Conservation (phyloP, 1,140 invertebrate species). For the Drosophila seguyi region DNA sequence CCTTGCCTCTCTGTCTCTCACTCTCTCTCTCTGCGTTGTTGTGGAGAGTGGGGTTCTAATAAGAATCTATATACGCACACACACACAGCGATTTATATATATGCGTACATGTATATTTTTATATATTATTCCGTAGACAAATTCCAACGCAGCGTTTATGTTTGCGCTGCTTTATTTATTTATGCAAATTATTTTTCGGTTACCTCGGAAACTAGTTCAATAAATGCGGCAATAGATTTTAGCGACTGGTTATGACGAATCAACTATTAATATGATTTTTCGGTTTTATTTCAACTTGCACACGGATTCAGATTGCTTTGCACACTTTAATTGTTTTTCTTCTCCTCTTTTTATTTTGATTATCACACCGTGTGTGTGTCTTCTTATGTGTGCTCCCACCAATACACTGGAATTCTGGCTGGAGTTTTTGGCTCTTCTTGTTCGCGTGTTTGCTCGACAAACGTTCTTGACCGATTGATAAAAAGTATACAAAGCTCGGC, state of each 20-base stretch:
- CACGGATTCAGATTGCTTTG: slow-evolving; percentile 38
- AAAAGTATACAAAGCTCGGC: slow-evolving; percentile 72
- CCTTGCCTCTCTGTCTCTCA: slow-evolving; percentile 3
- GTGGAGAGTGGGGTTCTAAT: slow-evolving; percentile 45
- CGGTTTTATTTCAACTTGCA: slow-evolving; percentile 21
- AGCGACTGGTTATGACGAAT: slow-evolving; percentile 39
- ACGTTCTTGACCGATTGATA: slow-evolving; percentile 83
- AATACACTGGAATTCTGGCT: slow-evolving; percentile 15
- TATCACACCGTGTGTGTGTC: slow-evolving; percentile 55
- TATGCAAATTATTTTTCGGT: slow-evolving; percentile 67
- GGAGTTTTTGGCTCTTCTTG: slow-evolving; percentile 16
- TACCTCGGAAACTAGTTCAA: slow-evolving; percentile 70
- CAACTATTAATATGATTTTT: slow-evolving; percentile 29
- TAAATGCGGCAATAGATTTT: slow-evolving; percentile 42
- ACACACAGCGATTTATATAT: slow-evolving; percentile 11
- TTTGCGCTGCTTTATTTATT: slow-evolving; percentile 77
- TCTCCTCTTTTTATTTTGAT: slow-evolving; percentile 67
- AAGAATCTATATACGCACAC: slow-evolving; percentile 50
- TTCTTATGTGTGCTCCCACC: slow-evolving; percentile 5
- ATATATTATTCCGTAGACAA: slow-evolving; percentile 54
- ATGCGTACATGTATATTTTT: not conserved
- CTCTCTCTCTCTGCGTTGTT: not conserved
- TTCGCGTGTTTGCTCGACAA: slow-evolving; percentile 57
- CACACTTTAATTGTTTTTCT: slow-evolving; percentile 32
- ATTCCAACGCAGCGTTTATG: slow-evolving; percentile 66